These are phyloP conservation scores for Enteromius mattozi DNA, from an alignment of 2,797 vertebrate genomes.

Conservation along the genomic window DNA sequence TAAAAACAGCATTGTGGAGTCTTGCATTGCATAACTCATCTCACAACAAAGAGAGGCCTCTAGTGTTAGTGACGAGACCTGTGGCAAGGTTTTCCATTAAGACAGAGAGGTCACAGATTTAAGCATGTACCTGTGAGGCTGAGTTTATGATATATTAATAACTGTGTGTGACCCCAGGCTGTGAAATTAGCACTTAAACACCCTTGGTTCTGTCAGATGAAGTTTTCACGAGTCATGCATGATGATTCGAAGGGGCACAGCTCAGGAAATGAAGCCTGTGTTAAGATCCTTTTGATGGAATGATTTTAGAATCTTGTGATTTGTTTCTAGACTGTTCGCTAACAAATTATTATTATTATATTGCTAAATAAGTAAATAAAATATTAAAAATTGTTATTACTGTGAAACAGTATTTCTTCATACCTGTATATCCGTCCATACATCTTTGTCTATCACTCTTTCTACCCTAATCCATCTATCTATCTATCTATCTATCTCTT, in stretches of 20 bases:
- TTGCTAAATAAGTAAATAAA: neutral
- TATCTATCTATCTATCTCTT: no score
- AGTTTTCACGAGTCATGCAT: neutral
- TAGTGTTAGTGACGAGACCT: slow-evolving; percentile 40
- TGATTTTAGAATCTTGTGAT: neutral
- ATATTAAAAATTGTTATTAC: neutral
- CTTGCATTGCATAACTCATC: slow-evolving; percentile 57
- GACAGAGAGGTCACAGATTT: slow-evolving; percentile 40
- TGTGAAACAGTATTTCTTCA: no score
- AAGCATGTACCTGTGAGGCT: slow-evolving; percentile 40
- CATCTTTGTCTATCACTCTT: no score
- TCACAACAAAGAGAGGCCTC: slow-evolving; percentile 51
- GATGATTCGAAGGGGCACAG: neutral
- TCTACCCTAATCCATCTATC: no score
- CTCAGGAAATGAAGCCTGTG: neutral
- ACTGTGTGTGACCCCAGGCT: slow-evolving; percentile 42
- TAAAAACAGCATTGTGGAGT: slow-evolving; percentile 48
- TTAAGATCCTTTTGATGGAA: neutral
- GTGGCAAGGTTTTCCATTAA: slow-evolving; percentile 59
- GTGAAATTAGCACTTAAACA: slow-evolving; percentile 13
- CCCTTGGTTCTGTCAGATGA: neutral
- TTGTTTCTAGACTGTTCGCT: neutral
- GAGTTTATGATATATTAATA: slow-evolving; percentile 42
- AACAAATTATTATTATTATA: neutral
- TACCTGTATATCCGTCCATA: no score